These are phyloP conservation scores for Monodelphis domestica DNA, from an alignment of 2,797 vertebrate species.

Conservation along the genomic window DNA sequence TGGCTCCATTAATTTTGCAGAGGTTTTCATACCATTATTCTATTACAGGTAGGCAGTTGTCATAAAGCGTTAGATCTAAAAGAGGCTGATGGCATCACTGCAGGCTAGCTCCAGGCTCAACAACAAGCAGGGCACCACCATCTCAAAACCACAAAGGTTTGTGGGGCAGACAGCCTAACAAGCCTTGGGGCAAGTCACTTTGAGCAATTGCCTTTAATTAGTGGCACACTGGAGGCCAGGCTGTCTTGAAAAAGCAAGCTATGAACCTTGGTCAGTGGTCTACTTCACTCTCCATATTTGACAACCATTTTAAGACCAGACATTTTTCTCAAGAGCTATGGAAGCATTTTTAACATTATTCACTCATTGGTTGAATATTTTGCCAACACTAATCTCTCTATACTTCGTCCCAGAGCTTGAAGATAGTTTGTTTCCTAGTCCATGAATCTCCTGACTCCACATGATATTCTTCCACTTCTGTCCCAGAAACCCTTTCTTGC, in stretches of 20 bases:
- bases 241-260: slow-evolving; percentile 68
- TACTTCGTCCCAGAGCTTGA: neutral
- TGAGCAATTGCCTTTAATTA: slow-evolving; percentile 82
- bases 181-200: slow-evolving; percentile 83
- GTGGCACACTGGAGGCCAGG: slow-evolving; percentile 79
- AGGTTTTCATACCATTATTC: slow-evolving; percentile 83
- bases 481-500: neutral
- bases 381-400: slow-evolving; percentile 30
- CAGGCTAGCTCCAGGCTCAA: slow-evolving; percentile 88
- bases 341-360: slow-evolving; percentile 48
- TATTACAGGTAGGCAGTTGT: slow-evolving; percentile 90
- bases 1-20: slow-evolving; percentile 86
- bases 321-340: slow-evolving; percentile 55
- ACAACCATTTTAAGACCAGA: slow-evolving; percentile 63
- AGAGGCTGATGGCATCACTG: slow-evolving; percentile 83
- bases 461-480: neutral
- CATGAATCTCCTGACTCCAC: neutral
- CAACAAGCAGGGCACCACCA: slow-evolving; percentile 85
- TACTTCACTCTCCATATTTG: slow-evolving; percentile 73
- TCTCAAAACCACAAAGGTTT: slow-evolving; percentile 45
- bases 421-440: neutral
- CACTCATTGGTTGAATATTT: slow-evolving; percentile 60
- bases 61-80: slow-evolving; percentile 88
- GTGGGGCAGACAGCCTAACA: slow-evolving; percentile 71
- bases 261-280: slow-evolving; percentile 74